These are phyloP conservation scores for Drosophila arizonae DNA, from an alignment of 1,140 invertebrate species.

Conservation along the genomic window DNA sequence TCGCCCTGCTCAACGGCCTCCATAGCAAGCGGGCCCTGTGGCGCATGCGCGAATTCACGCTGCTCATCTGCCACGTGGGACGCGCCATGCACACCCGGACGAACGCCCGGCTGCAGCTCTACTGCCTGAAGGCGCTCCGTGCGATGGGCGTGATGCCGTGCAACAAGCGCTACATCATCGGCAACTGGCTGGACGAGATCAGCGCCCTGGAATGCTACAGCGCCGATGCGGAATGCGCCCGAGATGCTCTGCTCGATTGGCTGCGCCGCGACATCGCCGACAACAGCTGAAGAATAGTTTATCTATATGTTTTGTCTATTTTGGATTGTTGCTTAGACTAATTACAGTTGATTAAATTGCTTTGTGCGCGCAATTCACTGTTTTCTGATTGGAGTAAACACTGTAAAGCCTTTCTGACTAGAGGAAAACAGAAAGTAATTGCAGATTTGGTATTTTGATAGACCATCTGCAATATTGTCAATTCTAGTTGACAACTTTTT, in stretches of 20 bases:
- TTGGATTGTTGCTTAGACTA: background rate
- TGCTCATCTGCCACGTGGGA: conserved; percentile 58
- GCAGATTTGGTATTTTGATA: no score
- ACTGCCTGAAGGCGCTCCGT: conserved; percentile 54
- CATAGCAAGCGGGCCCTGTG: conserved; percentile 69
- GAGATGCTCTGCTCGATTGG: conserved; percentile 63
- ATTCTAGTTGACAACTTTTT: no score
- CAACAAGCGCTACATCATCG: conserved; percentile 63
- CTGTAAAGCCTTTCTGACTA: no score
- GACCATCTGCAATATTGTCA: no score
- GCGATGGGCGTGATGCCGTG: conserved; percentile 67
- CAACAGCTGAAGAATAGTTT: conserved; percentile 33
- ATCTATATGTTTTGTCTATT: background rate
- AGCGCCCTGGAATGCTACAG: conserved; percentile 46
- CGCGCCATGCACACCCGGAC: conserved; percentile 29
- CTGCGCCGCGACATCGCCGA: conserved; percentile 68
- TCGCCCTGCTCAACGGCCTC: conserved; percentile 63
- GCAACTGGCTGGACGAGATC: conserved; percentile 58
- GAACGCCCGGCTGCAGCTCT: conserved; percentile 62
- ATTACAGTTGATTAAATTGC: conserved; percentile 34
- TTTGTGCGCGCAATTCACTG: background rate
- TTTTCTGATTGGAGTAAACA: background rate
- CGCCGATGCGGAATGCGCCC: conserved; percentile 58
- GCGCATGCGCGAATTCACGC: conserved; percentile 68
- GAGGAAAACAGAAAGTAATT: no score